Evolutionary conservation across 1,140 invertebrate genomes (phyloP).

Genomic region (Drosophila malerkotliana): DNA sequence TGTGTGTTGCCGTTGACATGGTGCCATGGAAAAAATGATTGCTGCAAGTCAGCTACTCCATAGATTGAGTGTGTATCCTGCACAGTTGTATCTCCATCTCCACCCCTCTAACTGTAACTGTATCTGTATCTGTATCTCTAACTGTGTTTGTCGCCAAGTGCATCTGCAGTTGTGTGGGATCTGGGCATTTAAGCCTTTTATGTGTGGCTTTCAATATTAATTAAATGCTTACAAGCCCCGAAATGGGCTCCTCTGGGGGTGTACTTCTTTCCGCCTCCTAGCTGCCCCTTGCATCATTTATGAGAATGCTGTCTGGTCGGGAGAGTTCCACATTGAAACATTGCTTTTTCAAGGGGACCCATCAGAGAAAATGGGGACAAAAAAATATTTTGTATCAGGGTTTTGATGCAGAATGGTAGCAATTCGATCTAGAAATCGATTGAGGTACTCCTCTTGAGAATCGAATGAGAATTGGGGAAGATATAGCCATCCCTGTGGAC

Average conservation of each 20-base stretch:
- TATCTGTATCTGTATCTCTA: not conserved
- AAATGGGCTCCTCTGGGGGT: constrained; percentile 10
- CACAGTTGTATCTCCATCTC: not conserved
- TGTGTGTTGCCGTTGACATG: constrained; percentile 53
- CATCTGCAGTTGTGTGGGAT: constrained; percentile 32
- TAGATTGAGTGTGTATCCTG: constrained; percentile 19
- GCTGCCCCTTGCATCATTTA: not conserved
- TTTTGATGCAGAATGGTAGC: no score
- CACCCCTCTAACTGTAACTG: not conserved
- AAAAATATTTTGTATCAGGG: no score
- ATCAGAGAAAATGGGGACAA: no score
- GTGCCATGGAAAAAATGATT: constrained; percentile 56
- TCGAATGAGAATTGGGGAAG: no score
- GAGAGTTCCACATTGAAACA: not conserved
- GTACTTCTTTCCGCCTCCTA: not conserved
- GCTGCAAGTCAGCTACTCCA: constrained; percentile 33
- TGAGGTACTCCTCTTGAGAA: no score
- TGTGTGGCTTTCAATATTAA: constrained; percentile 65
- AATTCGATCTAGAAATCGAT: no score
- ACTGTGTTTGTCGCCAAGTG: not conserved
- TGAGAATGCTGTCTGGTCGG: not conserved
- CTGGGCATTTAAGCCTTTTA: constrained; percentile 60
- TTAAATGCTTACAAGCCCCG: constrained; percentile 62
- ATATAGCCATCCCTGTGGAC: no score
- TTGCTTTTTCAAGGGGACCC: no score